Evolutionary conservation across 2,113 vertebrate genomes (phyloP).

Genomic region (Plecturocebus donacophilus): DNA sequence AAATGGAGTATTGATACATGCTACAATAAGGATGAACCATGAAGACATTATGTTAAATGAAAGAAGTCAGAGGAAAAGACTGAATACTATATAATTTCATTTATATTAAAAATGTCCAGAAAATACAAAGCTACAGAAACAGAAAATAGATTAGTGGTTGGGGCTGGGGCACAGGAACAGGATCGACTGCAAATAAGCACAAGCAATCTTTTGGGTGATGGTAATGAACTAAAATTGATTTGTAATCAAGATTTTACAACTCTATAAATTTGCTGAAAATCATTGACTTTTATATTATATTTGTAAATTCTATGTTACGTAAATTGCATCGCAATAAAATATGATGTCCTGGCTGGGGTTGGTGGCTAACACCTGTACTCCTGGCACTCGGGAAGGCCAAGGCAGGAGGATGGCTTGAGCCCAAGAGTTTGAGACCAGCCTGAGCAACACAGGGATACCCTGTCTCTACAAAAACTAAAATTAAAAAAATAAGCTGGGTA

Average conservation of each 20-base stretch:
- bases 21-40: background rate
- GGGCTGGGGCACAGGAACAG: background rate
- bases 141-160: slow-evolving; percentile 39
- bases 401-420: too few relatives aligned
- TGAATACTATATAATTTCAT: background rate
- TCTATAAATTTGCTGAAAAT: slow-evolving; percentile 47
- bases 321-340: slow-evolving; percentile 42
- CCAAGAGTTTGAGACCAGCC: too few relatives aligned
- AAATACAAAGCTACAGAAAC: slow-evolving; percentile 32
- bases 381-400: too few relatives aligned
- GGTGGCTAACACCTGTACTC: too few relatives aligned
- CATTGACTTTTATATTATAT: background rate
- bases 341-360: background rate
- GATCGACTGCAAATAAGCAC: background rate
- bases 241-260: background rate
- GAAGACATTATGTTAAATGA: slow-evolving; percentile 2
- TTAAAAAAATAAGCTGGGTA: too few relatives aligned
- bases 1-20: background rate
- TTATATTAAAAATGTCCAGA: slow-evolving; percentile 31
- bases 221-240: slow-evolving; percentile 20
- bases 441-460: too few relatives aligned
- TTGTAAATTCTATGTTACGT: slow-evolving; percentile 13
- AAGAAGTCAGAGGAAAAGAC: slow-evolving; percentile 35
- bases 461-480: too few relatives aligned
- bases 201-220: background rate